Base-by-base conservation (phyloP, 2,888 invertebrate genomes). In the Oscheius onirici region DNA sequence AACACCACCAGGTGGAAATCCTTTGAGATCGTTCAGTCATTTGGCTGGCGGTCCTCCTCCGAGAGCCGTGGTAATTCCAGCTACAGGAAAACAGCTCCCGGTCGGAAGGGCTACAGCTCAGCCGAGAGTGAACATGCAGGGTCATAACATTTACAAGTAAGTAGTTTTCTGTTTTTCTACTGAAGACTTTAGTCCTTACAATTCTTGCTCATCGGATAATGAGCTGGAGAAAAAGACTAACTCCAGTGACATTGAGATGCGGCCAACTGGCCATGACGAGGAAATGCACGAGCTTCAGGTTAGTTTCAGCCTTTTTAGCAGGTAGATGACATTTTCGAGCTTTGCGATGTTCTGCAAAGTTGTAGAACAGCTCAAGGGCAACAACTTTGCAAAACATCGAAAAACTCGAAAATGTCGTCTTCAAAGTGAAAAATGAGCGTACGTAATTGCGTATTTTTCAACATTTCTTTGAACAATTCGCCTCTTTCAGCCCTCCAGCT, bases 81-180 rank as follows among this genome's bases (percentile, higher is more conserved):
- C 78, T 11, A 69, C 75, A 10, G 73, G 69, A 13, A 57, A 81
- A 43, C 82, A 82, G 34, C 74, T 85, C 24, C 86, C 86, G 10
- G 77, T 86, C 51, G 86, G 86, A 61, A 69, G 84, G 61, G 86
- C 86, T 1, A 76, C 77, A 1, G 86, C 85, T 6, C 86, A 86
- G 63, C 85, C 86, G 20, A 69, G 84, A 20, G 84, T 85, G 57
- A 86, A 87, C 70, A 80, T 86, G 11, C 58, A 58, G 17, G 78
- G 84, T 34, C 80, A 79, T 63, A 75, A 78, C n/a, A 55, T 26
- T 15, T 55, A 55, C 28, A 13, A 26, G 13, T n/a, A 52, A 17
- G 13, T 52, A 17, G 22, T 17, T 22, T 58, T 6, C 6, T n/a
- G 34, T 28, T 13, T n/a, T 10, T 17, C 54, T 24, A 15, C 54